phyloP scores from a whole-genome alignment of 2,797 vertebrate species.

The Simalia tracyae region DNA sequence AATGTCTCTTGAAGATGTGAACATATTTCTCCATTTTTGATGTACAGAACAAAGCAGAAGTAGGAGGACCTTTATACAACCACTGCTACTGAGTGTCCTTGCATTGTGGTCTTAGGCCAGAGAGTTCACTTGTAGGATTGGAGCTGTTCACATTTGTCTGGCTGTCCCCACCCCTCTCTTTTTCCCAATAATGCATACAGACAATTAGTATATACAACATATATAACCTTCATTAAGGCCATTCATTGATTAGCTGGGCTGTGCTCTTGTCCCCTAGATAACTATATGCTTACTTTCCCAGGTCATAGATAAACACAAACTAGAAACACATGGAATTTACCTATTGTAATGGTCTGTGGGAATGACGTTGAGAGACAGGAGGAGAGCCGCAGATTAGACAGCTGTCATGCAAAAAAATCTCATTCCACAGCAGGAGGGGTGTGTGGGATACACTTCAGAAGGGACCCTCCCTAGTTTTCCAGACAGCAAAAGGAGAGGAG shows the following conservation, averaged over 20 bases:
- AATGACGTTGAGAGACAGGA: no score
- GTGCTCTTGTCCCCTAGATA: not conserved
- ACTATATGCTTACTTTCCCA: not conserved
- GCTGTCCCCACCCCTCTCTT: not conserved
- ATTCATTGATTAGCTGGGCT: not conserved
- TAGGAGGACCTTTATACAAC: not conserved
- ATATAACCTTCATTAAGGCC: not conserved
- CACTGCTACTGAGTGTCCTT: not conserved
- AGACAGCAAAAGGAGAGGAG: no score
- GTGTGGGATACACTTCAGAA: no score
- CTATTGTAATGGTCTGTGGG: not conserved
- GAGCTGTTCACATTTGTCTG: not conserved
- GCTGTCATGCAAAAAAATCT: no score
- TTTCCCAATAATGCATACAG: not conserved
- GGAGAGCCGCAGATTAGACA: no score
- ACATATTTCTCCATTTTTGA: not conserved
- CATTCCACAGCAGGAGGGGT: no score
- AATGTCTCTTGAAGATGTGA: not conserved
- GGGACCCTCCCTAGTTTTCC: no score
- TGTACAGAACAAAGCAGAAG: not conserved
- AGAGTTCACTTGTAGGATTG: not conserved
- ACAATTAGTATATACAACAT: not conserved
- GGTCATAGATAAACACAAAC: not conserved
- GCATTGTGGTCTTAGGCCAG: not conserved
- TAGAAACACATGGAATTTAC: not conserved